A percentile compares a stretch with the other conserved stretches of the same genome.
Evolutionary conservation across 1,140 invertebrate genomes (phyloP).

Genomic region (Onthophagus taurus): DNA sequence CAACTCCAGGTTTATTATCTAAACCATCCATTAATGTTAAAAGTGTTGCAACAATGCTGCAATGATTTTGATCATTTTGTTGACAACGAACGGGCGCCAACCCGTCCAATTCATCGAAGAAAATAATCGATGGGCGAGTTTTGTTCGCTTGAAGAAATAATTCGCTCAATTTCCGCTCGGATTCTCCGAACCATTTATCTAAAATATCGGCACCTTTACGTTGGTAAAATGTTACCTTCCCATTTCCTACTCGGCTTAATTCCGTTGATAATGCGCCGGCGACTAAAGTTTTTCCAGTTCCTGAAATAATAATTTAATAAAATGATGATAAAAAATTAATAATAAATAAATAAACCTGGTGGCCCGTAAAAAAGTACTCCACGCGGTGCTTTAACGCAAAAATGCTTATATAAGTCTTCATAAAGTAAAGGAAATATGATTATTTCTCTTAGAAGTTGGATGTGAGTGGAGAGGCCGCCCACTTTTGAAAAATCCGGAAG

Average conservation of each 20-base stretch:
- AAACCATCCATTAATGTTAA: slow-evolving; percentile 84
- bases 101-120: slow-evolving; percentile 85
- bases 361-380: slow-evolving; percentile 70
- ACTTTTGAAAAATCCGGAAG: slow-evolving; percentile 46
- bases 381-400: slow-evolving; percentile 57
- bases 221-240: slow-evolving; percentile 43
- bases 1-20: slow-evolving; percentile 52
- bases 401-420: slow-evolving; percentile 56
- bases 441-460: slow-evolving; percentile 62
- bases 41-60: slow-evolving; percentile 82
- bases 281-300: slow-evolving; percentile 46
- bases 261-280: slow-evolving; percentile 44
- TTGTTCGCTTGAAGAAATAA: slow-evolving; percentile 57
- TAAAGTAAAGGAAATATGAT: slow-evolving; percentile 62
- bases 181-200: slow-evolving; percentile 47
- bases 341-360: slow-evolving; percentile 44
- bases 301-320: slow-evolving; percentile 23
- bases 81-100: slow-evolving; percentile 76
- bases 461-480: slow-evolving; percentile 58
- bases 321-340: not conserved
- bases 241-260: slow-evolving; percentile 39
- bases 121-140: slow-evolving; percentile 75
- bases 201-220: slow-evolving; percentile 46
- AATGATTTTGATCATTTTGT: slow-evolving; percentile 84
- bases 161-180: slow-evolving; percentile 42